phyloP scores from a whole-genome alignment of 2,888 invertebrate genomes.

The Eubasilissa splendida region DNA sequence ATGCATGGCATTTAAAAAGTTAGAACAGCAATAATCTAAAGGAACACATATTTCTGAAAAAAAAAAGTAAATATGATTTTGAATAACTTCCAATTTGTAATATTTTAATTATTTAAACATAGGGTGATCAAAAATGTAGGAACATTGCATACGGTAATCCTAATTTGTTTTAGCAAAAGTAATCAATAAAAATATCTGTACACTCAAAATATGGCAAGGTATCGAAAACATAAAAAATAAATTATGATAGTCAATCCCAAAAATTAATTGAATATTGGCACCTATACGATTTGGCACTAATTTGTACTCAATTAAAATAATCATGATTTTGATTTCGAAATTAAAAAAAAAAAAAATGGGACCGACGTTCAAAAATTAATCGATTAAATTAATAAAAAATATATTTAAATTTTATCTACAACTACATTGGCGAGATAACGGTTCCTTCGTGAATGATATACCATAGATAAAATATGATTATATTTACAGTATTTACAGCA shows the following conservation, averaged over 20 bases:
- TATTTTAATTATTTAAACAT: too few relatives aligned
- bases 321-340: background rate
- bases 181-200: background rate
- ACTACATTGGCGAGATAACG: slow-evolving; percentile 38
- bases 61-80: too few relatives aligned
- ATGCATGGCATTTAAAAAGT: background rate
- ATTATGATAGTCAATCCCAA: background rate
- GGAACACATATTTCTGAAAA: background rate
- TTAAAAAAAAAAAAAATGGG: background rate
- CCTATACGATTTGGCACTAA: slow-evolving; percentile 56
- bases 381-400: too few relatives aligned
- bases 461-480: background rate
- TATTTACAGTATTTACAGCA: slow-evolving; percentile 40
- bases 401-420: background rate
- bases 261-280: slow-evolving; percentile 52
- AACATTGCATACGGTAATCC: background rate
- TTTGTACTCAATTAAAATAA: slow-evolving; percentile 41
- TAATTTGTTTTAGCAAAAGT: background rate
- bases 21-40: background rate
- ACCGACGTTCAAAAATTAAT: too few relatives aligned
- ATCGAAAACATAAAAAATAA: background rate
- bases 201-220: slow-evolving; percentile 16
- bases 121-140: background rate
- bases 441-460: slow-evolving; percentile 39
- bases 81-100: too few relatives aligned